Evolutionary conservation across 2,113 vertebrate genomes (phyloP).

Genomic region (Lophotis ruficrista): DNA sequence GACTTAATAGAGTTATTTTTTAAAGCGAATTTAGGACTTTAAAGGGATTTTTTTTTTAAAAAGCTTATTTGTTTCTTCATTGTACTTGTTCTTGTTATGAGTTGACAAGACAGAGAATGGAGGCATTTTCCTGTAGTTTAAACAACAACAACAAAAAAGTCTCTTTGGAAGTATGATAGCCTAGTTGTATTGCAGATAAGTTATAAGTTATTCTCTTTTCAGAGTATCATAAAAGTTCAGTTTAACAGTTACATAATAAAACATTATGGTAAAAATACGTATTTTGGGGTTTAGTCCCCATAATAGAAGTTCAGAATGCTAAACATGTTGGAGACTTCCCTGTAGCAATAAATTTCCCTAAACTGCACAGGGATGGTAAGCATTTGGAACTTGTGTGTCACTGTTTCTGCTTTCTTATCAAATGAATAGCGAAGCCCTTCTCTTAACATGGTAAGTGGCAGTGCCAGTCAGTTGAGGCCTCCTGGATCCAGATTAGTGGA

Average conservation of each 20-base stretch:
- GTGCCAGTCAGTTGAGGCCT: slow-evolving; percentile 38
- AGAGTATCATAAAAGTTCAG: neutral
- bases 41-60: neutral
- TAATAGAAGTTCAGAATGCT: neutral
- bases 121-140: neutral
- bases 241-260: neutral
- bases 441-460: slow-evolving; percentile 41
- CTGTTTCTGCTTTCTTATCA: neutral
- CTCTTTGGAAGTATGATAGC: neutral
- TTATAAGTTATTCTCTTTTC: neutral
- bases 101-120: neutral
- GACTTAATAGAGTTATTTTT: neutral
- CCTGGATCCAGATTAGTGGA: slow-evolving; percentile 33
- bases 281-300: neutral
- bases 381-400: neutral
- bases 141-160: neutral
- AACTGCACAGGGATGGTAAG: neutral
- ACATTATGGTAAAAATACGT: neutral
- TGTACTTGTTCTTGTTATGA: neutral
- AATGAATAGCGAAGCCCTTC: slow-evolving; percentile 24
- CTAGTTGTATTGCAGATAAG: neutral
- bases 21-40: neutral
- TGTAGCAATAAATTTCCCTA: neutral
- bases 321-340: neutral
- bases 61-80: slow-evolving; percentile 18